Percentiles rank a stretch among this genome's conserved stretches.
Conservation (phyloP, 1,140 invertebrate genomes). For the Oncopodura yosiiana region DNA sequence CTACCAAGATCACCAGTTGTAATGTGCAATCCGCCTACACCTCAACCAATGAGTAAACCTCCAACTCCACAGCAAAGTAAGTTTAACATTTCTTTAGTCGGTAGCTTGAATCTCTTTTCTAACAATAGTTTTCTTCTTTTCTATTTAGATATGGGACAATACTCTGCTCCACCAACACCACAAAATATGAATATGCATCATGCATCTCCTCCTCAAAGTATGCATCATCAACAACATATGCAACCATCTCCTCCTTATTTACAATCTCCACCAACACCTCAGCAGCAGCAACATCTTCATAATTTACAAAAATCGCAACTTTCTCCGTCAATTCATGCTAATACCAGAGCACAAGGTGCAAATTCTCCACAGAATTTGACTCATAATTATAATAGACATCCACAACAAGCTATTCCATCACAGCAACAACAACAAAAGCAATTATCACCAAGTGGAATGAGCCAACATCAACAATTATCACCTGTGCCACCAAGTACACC, state of each 20-base stretch:
- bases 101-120: background rate
- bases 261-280: conserved; percentile 38
- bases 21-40: conserved; percentile 31
- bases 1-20: conserved; percentile 32
- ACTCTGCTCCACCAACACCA: conserved; percentile 18
- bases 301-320: conserved; percentile 44
- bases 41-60: conserved; percentile 25
- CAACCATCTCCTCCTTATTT: conserved; percentile 33
- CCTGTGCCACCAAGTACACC: conserved; percentile 34
- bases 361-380: conserved; percentile 34
- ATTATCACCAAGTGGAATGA: conserved; percentile 12
- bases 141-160: conserved; percentile 18
- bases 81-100: background rate
- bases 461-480: conserved; percentile 21
- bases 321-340: conserved; percentile 7
- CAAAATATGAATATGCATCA: conserved; percentile 31
- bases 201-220: conserved; percentile 35
- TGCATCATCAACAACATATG: conserved; percentile 35
- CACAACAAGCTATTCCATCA: conserved; percentile 47
- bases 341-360: conserved; percentile 28
- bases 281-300: conserved; percentile 46
- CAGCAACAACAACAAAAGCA: conserved; percentile 44
- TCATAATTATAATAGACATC: conserved; percentile 44
- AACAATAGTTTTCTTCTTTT: background rate
- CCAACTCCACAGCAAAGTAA: conserved; percentile 28